Conservation (phyloP, 2,797 vertebrate species). For the Otolemur crassicaudatus region DNA sequence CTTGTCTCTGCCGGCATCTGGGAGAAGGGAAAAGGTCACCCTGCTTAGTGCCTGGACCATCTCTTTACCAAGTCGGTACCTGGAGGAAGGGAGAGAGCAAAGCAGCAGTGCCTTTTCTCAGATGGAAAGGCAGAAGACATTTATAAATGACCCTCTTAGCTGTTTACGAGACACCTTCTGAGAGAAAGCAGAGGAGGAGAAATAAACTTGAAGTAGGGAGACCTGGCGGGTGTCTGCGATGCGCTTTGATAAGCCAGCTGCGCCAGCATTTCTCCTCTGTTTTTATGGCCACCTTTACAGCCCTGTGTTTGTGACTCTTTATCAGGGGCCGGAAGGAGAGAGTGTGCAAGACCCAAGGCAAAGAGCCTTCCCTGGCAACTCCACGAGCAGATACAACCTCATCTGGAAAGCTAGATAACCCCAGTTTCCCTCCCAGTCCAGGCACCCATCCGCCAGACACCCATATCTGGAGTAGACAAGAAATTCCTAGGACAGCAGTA, state of each 20-base stretch:
- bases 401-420: conserved; percentile 97
- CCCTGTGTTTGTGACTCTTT: conserved; percentile 92
- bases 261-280: conserved; percentile 88
- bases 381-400: conserved; percentile 92
- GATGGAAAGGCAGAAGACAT: conserved; percentile 76
- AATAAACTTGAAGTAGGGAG: conserved; percentile 92
- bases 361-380: conserved; percentile 91
- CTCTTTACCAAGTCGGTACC: background rate
- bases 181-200: conserved; percentile 91
- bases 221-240: conserved; percentile 88
- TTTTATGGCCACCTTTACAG: conserved; percentile 94
- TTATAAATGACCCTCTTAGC: conserved; percentile 91
- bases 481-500: conserved; percentile 94
- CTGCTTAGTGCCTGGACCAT: background rate
- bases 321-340: conserved; percentile 92
- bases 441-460: conserved; percentile 89
- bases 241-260: conserved; percentile 87
- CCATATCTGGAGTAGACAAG: conserved; percentile 90
- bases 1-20: conserved; percentile 37
- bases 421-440: conserved; percentile 87
- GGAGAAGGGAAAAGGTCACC: conserved; percentile 46
- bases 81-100: background rate
- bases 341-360: conserved; percentile 87
- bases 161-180: conserved; percentile 92
- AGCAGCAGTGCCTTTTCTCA: background rate